phyloP scores from a whole-genome alignment of 1,140 invertebrate genomes.

The Pissodes strobi region DNA sequence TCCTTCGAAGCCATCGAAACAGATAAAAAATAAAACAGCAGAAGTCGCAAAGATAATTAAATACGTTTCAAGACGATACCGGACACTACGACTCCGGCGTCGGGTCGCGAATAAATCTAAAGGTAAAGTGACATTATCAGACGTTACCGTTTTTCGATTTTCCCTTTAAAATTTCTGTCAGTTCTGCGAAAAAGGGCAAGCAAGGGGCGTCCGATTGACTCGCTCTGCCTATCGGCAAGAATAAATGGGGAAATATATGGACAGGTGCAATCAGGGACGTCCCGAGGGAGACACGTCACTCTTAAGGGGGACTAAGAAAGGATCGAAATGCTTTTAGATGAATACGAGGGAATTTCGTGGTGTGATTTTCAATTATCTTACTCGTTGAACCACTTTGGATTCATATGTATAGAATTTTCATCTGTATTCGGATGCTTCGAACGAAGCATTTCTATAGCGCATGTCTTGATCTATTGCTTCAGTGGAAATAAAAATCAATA shows the following conservation, averaged over 20 bases:
- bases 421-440: no score
- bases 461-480: no score
- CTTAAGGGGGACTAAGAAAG: conserved; percentile 41
- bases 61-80: conserved; percentile 30
- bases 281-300: conserved; percentile 51
- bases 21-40: conserved; percentile 7
- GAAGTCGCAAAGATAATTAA: conserved; percentile 26
- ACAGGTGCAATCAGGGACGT: conserved; percentile 52
- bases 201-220: conserved; percentile 34
- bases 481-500: no score
- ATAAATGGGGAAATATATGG: conserved; percentile 51
- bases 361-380: no score
- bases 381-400: no score
- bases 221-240: conserved; percentile 31
- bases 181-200: conserved; percentile 51
- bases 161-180: conserved; percentile 47
- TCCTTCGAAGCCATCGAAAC: neutral
- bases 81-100: conserved; percentile 27
- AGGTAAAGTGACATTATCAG: conserved; percentile 52
- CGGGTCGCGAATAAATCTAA: conserved; percentile 51
- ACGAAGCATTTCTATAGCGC: no score
- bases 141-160: conserved; percentile 43
- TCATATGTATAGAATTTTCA: no score
- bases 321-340: conserved; percentile 39
- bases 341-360: conserved; percentile 35